A percentile compares a stretch with the other conserved stretches of the same genome.
Conservation (phyloP, 2,797 vertebrate species). For the Acipenser oxyrinchus region DNA sequence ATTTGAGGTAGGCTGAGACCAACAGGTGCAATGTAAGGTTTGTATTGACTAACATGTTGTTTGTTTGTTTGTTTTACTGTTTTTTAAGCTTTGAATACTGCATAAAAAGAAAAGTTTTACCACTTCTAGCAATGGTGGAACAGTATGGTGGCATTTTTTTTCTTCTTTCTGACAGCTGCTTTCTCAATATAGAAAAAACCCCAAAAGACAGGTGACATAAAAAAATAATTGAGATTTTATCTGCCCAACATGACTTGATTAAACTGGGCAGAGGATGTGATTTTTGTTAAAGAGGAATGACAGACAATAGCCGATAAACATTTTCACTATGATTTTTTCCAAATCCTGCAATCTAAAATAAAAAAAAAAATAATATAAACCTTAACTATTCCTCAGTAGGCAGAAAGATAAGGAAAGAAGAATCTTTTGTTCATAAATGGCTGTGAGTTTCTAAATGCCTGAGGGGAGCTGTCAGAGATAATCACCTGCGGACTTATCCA, state of each 20-base stretch:
- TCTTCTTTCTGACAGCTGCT: background rate
- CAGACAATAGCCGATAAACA: conserved; percentile 8
- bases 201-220: background rate
- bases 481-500: conserved; percentile 5
- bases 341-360: background rate
- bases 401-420: conserved; percentile 18
- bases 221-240: conserved; percentile 15
- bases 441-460: background rate
- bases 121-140: no score
- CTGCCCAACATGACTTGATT: conserved; percentile 4
- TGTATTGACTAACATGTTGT: no score
- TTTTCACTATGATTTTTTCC: background rate
- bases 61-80: no score
- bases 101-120: no score
- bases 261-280: background rate
- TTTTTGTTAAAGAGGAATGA: background rate
- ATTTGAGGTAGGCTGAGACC: no score
- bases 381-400: background rate
- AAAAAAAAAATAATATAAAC: background rate
- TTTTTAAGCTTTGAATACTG: no score
- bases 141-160: no score
- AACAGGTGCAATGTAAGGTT: no score
- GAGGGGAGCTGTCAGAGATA: conserved; percentile 8
- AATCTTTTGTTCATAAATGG: conserved; percentile 7
- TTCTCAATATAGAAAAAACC: background rate